Evolutionary conservation across 2,113 vertebrate species (phyloP).

Genomic region (Anser cygnoides): DNA sequence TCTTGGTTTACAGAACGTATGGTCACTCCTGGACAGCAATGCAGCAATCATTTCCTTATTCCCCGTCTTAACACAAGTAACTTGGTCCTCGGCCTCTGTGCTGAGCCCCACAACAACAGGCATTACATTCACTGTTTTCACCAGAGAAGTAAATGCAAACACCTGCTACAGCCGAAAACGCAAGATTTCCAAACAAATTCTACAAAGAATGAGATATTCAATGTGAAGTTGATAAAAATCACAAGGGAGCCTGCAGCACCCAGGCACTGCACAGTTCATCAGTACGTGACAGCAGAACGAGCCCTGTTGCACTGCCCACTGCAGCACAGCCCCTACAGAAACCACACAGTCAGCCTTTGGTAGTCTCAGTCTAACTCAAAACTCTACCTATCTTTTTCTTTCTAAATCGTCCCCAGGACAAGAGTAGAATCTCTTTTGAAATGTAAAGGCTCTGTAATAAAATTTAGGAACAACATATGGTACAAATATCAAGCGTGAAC

Average conservation of each 20-base stretch:
- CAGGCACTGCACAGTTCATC: neutral
- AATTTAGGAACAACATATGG: constrained; percentile 67
- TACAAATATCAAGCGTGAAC: constrained; percentile 63
- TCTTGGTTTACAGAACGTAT: neutral
- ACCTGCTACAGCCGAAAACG: neutral
- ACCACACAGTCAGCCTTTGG: neutral
- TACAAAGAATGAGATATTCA: neutral
- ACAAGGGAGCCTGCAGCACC: neutral
- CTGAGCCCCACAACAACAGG: neutral
- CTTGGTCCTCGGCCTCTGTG: neutral
- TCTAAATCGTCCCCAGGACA: constrained; percentile 51
- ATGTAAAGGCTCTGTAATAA: constrained; percentile 58
- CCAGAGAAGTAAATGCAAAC: neutral
- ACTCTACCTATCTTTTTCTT: neutral
- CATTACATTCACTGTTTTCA: neutral
- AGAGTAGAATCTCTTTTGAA: constrained; percentile 54
- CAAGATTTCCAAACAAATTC: neutral
- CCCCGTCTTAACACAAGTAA: neutral
- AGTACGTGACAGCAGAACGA: neutral
- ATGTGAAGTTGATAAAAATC: neutral
- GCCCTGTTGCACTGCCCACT: neutral
- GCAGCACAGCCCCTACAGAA: neutral
- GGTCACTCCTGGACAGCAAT: neutral
- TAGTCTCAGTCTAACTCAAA: constrained; percentile 1
- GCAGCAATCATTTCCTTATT: neutral